Base-by-base conservation (phyloP, 2,888 invertebrate species). In the Endotricha flammealis region DNA sequence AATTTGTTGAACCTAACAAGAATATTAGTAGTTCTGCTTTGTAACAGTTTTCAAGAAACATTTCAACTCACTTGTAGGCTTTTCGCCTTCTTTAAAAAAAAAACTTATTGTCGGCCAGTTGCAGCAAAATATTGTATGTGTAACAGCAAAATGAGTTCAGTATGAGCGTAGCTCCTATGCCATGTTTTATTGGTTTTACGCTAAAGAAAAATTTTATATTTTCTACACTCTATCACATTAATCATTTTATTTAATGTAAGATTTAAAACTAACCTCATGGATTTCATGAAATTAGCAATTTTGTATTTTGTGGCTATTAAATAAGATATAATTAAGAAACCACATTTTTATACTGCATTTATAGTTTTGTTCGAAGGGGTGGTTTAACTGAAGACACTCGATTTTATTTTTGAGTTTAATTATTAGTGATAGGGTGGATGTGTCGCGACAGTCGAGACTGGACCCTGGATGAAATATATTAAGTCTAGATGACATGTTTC, bases 141-240 rank as follows among this genome's bases (percentile, higher is more conserved):
- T n/a, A n/a, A n/a, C n/a, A n/a, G n/a, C n/a, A n/a, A n/a, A n/a
- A n/a, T n/a, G n/a, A n/a, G n/a, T n/a, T n/a, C n/a, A n/a, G n/a
- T n/a, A n/a, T n/a, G n/a, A n/a, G n/a, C n/a, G n/a, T n/a, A n/a
- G n/a, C n/a, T n/a, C n/a, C n/a, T n/a, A n/a, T n/a, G 6, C 44
- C 41, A 57, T 66, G 76, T 78, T 79, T 78, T 76, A 77, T 79
- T 82, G 82, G 81, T 83, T 85, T 79, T 76, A 64, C 60, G 55
- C 50, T 46, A 39, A 44, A 33, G 66, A 55, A 59, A 68, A 67
- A 68, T 63, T n/a, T 70, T 65, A 50, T 50, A 74, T 83, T 86
- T 86, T 85, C 85, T 86, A 86, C 85, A 85, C 85, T 85, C 70
- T 83, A 83, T 86, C 83, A 64, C 66, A 68, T 69, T 59, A 48